Conservation (phyloP, 2,888 invertebrate species). For the Leptarthrus brevirostris region DNA sequence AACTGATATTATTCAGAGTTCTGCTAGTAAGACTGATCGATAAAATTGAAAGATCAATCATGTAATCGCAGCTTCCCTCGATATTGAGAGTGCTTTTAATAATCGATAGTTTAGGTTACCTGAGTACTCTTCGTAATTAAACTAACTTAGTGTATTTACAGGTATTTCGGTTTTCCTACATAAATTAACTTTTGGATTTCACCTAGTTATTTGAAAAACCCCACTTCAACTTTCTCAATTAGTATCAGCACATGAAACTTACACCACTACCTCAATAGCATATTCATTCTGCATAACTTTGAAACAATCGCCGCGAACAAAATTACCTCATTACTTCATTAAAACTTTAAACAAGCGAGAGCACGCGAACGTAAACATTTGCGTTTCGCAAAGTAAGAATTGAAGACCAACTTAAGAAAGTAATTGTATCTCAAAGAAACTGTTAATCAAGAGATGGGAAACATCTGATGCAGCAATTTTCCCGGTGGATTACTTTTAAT, state of each 20-base stretch:
- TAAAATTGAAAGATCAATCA: too few relatives aligned
- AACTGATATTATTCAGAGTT: too few relatives aligned
- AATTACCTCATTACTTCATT: neutral
- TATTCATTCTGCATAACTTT: neutral
- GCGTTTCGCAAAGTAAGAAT: neutral
- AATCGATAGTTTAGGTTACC: too few relatives aligned
- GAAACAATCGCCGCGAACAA: neutral
- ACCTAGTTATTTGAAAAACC: too few relatives aligned
- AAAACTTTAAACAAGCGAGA: neutral
- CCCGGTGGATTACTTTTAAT: neutral
- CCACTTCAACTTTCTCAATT: conserved; percentile 4
- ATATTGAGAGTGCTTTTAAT: too few relatives aligned
- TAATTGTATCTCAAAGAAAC: neutral
- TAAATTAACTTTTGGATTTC: too few relatives aligned
- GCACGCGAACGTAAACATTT: neutral
- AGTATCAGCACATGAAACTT: neutral
- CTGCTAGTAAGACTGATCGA: too few relatives aligned
- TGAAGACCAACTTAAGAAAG: neutral
- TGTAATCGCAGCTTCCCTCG: too few relatives aligned
- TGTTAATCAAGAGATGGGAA: neutral
- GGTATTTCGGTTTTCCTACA: too few relatives aligned
- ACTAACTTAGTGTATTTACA: too few relatives aligned
- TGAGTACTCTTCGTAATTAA: too few relatives aligned
- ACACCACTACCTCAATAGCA: neutral
- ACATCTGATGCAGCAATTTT: neutral